Evolutionary conservation across 2,113 vertebrate genomes (phyloP).

Genomic region (Solenodon paradoxus): DNA sequence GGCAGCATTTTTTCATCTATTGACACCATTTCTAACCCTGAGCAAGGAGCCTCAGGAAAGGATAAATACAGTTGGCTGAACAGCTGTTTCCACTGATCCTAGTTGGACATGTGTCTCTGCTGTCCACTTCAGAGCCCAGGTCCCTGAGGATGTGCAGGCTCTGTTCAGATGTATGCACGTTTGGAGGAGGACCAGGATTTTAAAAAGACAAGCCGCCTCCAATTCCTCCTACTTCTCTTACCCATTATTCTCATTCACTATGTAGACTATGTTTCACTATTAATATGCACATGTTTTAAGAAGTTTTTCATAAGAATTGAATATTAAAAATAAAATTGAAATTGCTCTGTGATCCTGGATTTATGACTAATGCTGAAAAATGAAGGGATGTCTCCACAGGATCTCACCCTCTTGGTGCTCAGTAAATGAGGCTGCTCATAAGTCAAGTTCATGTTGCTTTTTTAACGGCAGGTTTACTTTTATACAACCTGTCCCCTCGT

Average conservation of each 20-base stretch:
- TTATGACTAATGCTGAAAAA: not conserved
- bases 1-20: slow-evolving; percentile 5
- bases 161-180: not conserved
- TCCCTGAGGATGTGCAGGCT: not conserved
- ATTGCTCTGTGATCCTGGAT: not conserved
- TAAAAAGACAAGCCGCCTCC: not conserved
- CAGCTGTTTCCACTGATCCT: slow-evolving; percentile 4
- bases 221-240: not conserved
- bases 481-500: not conserved
- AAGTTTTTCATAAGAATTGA: not conserved
- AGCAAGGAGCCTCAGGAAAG: not conserved
- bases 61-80: not conserved
- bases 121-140: not conserved
- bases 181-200: not conserved
- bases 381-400: not conserved
- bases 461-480: not conserved
- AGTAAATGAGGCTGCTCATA: not conserved
- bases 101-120: not conserved
- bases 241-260: not conserved
- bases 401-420: not conserved
- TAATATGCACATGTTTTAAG: not conserved
- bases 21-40: not conserved
- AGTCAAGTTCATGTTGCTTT: not conserved
- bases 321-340: not conserved
- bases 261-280: not conserved